These are phyloP conservation scores for Himalopsyche tibetana DNA, from an alignment of 2,888 invertebrate genomes.

Conservation along the genomic window DNA sequence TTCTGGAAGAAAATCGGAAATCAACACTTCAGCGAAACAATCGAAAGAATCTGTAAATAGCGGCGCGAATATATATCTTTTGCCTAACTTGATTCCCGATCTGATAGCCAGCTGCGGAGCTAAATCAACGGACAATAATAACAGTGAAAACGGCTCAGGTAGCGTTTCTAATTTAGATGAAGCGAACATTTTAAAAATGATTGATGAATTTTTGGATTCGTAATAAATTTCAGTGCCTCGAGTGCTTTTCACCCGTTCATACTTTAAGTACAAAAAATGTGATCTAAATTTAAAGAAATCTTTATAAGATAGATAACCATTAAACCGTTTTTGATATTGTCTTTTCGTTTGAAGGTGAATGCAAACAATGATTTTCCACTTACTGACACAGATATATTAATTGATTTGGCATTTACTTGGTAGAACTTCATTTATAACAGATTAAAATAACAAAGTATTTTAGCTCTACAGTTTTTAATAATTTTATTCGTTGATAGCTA, in stretches of 20 bases:
- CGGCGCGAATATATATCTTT: background rate
- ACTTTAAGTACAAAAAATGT: constrained; percentile 46
- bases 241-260: constrained; percentile 4
- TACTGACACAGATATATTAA: too few species aligned
- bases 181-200: constrained; percentile 72
- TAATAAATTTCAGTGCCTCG: constrained; percentile 62
- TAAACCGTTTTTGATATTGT: too few species aligned
- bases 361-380: too few species aligned
- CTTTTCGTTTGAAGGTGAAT: too few species aligned
- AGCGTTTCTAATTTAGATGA: constrained; percentile 66
- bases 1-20: background rate
- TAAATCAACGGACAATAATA: constrained; percentile 42
- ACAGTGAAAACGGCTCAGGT: background rate
- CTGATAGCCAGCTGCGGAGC: constrained; percentile 65
- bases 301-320: background rate
- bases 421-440: too few species aligned
- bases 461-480: too few species aligned
- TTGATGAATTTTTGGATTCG: constrained; percentile 71
- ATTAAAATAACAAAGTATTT: too few species aligned
- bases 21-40: background rate
- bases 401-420: too few species aligned
- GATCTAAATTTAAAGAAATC: constrained; percentile 33
- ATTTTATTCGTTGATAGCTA: too few species aligned
- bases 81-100: constrained; percentile 66
- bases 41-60: background rate